A percentile compares a stretch with the other conserved stretches of the same genome.
Conservation (phyloP, 2,113 vertebrate genomes). For the Bucco capensis region DNA sequence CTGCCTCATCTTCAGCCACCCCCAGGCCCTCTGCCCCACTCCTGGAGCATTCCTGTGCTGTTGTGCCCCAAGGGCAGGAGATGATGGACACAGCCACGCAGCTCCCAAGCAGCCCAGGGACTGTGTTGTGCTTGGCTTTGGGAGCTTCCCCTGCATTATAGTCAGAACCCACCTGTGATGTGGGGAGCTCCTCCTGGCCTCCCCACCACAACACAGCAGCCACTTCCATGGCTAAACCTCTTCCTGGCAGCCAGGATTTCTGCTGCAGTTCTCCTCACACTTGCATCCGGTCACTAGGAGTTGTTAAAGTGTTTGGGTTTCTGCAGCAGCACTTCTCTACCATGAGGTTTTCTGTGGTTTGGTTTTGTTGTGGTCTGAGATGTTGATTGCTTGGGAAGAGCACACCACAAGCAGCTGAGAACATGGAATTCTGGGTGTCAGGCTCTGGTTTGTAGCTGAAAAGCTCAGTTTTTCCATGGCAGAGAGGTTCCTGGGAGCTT, state of each 20-base stretch:
- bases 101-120: background rate
- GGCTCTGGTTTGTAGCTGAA: background rate
- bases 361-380: background rate
- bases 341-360: background rate
- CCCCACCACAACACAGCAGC: background rate
- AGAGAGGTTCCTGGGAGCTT: background rate
- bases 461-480: background rate
- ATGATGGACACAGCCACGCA: background rate
- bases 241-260: background rate
- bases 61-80: too few relatives aligned
- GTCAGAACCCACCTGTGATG: background rate
- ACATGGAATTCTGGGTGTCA: background rate
- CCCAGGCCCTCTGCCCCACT: too few relatives aligned
- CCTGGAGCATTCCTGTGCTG: too few relatives aligned
- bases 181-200: background rate
- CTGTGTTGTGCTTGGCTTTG: background rate
- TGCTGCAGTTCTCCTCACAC: background rate
- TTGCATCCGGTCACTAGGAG: accelerated
- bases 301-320: background rate
- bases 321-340: background rate
- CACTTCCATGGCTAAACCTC: background rate
- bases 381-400: background rate
- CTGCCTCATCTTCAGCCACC: too few relatives aligned
- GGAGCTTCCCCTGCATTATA: background rate
- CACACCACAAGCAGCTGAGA: accelerated